Percentiles rank a stretch among this genome's conserved stretches.
Evolutionary conservation across 2,113 vertebrate genomes (phyloP).

Genomic region (Macaca nemestrina): DNA sequence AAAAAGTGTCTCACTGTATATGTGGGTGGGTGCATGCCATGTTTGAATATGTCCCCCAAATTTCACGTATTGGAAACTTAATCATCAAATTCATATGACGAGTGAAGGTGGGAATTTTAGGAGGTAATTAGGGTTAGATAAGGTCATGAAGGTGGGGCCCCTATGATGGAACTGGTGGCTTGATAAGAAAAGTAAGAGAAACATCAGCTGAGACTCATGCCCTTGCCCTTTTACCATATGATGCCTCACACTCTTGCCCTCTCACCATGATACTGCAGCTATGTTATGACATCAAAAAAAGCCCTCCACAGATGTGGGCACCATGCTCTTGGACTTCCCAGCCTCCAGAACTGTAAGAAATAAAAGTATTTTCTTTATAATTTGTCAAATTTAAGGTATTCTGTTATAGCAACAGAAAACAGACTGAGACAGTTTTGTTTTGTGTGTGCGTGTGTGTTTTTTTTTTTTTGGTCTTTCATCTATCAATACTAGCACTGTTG

Average conservation of each 20-base stretch:
- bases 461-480: not conserved
- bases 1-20: not conserved
- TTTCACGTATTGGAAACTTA: not conserved
- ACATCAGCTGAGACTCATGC: not conserved
- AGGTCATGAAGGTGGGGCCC: not conserved
- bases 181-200: not conserved
- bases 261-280: not conserved
- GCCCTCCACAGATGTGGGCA: not conserved
- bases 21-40: not conserved
- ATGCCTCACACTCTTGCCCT: no score
- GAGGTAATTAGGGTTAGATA: not conserved
- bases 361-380: not conserved
- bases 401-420: not conserved
- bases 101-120: not conserved
- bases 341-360: not conserved
- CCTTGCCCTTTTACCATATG: not conserved
- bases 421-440: not conserved
- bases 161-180: not conserved
- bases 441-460: no score
- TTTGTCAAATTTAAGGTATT: not conserved
- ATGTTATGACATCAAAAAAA: not conserved
- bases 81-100: not conserved
- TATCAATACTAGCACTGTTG: rapidly evolving
- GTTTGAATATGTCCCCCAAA: not conserved
- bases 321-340: not conserved